Evolutionary conservation across 2,797 vertebrate species (phyloP).

Genomic region (Lophius americanus): DNA sequence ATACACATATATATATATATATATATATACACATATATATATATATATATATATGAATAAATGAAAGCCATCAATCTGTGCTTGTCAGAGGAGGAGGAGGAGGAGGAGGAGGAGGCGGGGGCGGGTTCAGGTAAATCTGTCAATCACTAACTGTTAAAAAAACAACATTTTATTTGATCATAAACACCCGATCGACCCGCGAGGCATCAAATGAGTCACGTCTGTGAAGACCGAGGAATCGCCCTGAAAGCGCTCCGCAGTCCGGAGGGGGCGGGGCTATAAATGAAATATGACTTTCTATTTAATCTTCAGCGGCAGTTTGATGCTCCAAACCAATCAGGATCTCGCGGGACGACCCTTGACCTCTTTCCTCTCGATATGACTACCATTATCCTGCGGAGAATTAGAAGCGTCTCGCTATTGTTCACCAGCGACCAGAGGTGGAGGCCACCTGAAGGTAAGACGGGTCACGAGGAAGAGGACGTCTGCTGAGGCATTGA

Average conservation of each 20-base stretch:
- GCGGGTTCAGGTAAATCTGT: slow-evolving; percentile 38
- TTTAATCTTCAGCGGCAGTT: slow-evolving; percentile 75
- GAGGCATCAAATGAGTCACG: too few species aligned
- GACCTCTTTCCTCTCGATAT: slow-evolving; percentile 85
- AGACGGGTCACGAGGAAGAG: slow-evolving; percentile 27
- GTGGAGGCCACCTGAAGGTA: slow-evolving; percentile 83
- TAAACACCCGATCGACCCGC: slow-evolving; percentile 4
- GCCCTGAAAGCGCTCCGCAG: slow-evolving; percentile 59
- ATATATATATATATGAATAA: slow-evolving; percentile 70
- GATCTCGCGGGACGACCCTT: slow-evolving; percentile 80
- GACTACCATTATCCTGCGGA: slow-evolving; percentile 87
- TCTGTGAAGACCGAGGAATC: too few species aligned
- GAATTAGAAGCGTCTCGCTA: slow-evolving; percentile 85
- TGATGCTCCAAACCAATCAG: slow-evolving; percentile 83
- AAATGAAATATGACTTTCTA: slow-evolving; percentile 76
- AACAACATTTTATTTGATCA: slow-evolving; percentile 45
- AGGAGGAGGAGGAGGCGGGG: slow-evolving; percentile 48
- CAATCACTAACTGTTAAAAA: neutral
- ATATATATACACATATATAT: too few species aligned
- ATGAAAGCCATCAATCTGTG: slow-evolving; percentile 74
- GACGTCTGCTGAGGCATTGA: too few species aligned
- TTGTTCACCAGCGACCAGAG: slow-evolving; percentile 78
- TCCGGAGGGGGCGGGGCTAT: slow-evolving; percentile 54
- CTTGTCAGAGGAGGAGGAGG: slow-evolving; percentile 56
- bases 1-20: slow-evolving; percentile 64